Conservation (phyloP, 2,113 vertebrate genomes). For the Sinocyclocheilus grahami region DNA sequence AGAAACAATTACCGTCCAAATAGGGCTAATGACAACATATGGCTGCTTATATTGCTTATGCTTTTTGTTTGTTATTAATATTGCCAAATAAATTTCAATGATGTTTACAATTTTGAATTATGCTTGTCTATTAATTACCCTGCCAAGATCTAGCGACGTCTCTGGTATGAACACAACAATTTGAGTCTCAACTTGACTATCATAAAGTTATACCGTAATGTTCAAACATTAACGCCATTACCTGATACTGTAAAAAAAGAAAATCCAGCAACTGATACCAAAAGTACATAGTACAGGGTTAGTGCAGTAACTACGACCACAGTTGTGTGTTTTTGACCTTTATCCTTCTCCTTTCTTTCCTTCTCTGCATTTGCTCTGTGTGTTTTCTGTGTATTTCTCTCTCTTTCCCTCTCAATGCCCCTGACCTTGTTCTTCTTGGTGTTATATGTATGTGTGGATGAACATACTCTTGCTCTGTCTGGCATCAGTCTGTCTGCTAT, state of each 20-base stretch:
- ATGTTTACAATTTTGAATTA: not conserved
- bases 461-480: constrained; percentile 41
- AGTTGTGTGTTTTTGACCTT: not conserved
- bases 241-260: not conserved
- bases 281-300: not conserved
- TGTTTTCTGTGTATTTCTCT: constrained; percentile 15
- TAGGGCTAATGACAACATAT: not conserved
- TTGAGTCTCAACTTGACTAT: not conserved
- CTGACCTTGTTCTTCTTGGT: constrained; percentile 4
- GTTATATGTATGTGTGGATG: constrained; percentile 6
- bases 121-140: not conserved
- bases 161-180: not conserved
- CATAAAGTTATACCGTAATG: not conserved
- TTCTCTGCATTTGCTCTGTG: constrained; percentile 29
- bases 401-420: not conserved
- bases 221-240: not conserved
- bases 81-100: not conserved
- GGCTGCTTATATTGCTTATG: not conserved
- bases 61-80: not conserved
- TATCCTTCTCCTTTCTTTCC: not conserved
- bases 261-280: not conserved
- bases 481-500: constrained; percentile 64
- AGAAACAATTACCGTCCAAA: too few relatives aligned
- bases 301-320: not conserved
- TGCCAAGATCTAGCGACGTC: not conserved